Conservation (phyloP, 2,888 invertebrate genomes). For the Metallyticus violacea region DNA sequence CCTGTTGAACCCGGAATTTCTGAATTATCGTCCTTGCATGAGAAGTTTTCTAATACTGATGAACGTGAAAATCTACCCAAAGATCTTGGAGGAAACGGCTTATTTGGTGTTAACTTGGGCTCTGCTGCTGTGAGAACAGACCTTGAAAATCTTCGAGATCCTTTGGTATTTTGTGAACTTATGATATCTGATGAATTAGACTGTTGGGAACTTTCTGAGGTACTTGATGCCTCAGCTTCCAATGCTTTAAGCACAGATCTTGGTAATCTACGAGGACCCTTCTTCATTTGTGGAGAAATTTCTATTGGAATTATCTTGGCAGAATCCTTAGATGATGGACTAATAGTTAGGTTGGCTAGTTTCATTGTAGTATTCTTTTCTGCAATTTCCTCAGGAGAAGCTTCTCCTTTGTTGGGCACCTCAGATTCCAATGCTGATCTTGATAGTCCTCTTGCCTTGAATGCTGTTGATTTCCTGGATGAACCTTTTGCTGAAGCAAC, state of each 20-base stretch:
- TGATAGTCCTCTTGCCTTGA: not conserved
- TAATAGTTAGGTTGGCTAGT: not conserved
- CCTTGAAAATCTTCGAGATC: not conserved
- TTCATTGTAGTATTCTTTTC: no score
- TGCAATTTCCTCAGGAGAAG: not conserved
- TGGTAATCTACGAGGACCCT: not conserved
- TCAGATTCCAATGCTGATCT: not conserved
- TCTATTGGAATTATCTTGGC: not conserved
- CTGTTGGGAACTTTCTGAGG: not conserved
- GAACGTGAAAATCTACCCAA: not conserved
- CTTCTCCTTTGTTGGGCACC: not conserved
- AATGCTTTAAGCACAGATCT: not conserved
- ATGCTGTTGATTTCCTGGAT: not conserved
- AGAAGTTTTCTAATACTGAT: not conserved
- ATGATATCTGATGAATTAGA: not conserved
- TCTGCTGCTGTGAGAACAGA: no score
- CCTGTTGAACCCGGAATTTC: not conserved
- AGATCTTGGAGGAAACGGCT: not conserved
- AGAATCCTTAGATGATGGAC: not conserved
- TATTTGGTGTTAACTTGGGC: not conserved
- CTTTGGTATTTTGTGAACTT: not conserved
- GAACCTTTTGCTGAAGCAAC: not conserved
- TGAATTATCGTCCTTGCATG: not conserved
- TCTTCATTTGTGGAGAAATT: not conserved
- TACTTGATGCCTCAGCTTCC: not conserved